A percentile compares a stretch with the other conserved stretches of the same genome.
Conservation (phyloP, 1,140 invertebrate species). For the Monomorium pharaonis region DNA sequence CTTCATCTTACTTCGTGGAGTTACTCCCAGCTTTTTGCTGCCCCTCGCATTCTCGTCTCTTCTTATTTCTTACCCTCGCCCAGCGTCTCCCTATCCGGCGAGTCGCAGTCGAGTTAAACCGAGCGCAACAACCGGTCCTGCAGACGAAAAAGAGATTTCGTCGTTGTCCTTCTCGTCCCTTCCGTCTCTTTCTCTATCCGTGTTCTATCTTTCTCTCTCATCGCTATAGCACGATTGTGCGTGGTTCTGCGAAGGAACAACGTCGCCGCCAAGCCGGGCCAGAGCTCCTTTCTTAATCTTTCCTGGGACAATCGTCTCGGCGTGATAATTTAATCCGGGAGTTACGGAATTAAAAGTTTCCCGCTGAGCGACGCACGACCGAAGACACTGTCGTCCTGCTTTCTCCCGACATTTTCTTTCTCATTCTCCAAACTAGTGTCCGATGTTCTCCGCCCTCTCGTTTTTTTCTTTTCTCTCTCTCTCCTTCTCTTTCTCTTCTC, state of each 20-base stretch:
- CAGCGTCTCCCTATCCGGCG: conserved; percentile 33
- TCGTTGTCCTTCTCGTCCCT: conserved; percentile 49
- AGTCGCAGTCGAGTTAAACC: conserved; percentile 70
- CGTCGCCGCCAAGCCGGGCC: conserved; percentile 56
- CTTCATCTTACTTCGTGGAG: conserved; percentile 26
- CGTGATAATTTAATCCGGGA: conserved; percentile 83
- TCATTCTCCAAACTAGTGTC: conserved; percentile 34
- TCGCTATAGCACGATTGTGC: conserved; percentile 58
- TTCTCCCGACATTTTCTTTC: neutral
- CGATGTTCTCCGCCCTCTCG: neutral
- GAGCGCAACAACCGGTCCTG: conserved; percentile 72
- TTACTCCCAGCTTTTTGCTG: conserved; percentile 41
- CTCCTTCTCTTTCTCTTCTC: neutral
- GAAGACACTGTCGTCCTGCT: conserved; percentile 47
- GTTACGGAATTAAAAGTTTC: conserved; percentile 84
- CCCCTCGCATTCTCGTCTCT: conserved; percentile 44
- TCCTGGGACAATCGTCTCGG: conserved; percentile 78
- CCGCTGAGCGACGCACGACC: conserved; percentile 75
- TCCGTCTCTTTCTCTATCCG: neutral
- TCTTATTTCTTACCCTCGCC: conserved; percentile 55
- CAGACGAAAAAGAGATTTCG: conserved; percentile 72
- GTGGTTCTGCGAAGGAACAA: conserved; percentile 59
- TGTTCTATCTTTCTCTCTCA: neutral
- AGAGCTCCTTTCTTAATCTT: conserved; percentile 80
- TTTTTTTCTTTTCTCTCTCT: neutral